These are phyloP conservation scores for Charaxes varanes DNA, from an alignment of 1,140 invertebrate genomes.

Conservation along the genomic window DNA sequence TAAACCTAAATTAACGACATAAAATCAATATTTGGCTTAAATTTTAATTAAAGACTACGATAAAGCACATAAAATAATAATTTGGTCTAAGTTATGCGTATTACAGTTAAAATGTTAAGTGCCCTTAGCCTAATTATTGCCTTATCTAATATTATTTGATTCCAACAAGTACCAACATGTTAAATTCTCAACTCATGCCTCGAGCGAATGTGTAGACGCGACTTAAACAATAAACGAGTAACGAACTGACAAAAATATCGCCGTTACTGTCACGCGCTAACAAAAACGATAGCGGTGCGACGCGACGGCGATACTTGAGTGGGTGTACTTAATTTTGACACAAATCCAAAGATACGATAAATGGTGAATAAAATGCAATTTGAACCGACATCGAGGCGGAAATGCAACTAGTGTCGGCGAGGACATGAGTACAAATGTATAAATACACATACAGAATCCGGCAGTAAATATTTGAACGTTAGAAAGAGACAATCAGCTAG, in stretches of 20 bases:
- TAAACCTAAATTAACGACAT: conserved; percentile 58
- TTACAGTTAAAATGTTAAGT: conserved; percentile 66
- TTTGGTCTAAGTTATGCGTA: conserved; percentile 73
- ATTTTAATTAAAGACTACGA: conserved; percentile 69
- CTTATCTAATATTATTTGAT: conserved; percentile 57
- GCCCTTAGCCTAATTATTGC: conserved; percentile 68
- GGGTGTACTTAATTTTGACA: conserved; percentile 6
- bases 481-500: too few relatives aligned
- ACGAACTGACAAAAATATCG: too few relatives aligned
- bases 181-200: conserved; percentile 36
- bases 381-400: too few relatives aligned
- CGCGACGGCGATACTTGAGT: too few relatives aligned
- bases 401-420: conserved; percentile 4
- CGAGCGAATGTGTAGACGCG: too few relatives aligned
- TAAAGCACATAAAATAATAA: conserved; percentile 70
- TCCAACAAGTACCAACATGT: conserved; percentile 45
- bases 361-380: conserved; percentile 9
- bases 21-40: conserved; percentile 73
- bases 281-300: too few relatives aligned
- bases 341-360: conserved; percentile 1
- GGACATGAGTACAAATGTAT: conserved; percentile 16
- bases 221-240: too few relatives aligned
- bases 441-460: too few relatives aligned
- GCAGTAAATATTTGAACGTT: too few relatives aligned
- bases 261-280: too few relatives aligned